These are phyloP conservation scores for Chelidonichthys spinosus DNA, from an alignment of 2,797 vertebrate genomes.

Conservation along the genomic window DNA sequence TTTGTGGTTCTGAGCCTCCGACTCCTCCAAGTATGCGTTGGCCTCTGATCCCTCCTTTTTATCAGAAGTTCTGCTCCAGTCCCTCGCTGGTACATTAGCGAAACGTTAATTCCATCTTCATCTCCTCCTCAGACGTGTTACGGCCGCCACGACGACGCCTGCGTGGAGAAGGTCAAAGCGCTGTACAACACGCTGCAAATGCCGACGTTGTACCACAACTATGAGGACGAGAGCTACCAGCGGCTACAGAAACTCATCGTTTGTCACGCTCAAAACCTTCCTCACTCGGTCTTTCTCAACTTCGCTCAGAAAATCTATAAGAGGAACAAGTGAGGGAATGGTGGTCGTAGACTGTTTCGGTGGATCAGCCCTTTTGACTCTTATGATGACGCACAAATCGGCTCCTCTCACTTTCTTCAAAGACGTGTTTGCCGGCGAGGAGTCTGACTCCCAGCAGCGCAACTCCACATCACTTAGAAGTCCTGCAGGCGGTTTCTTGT, in stretches of 20 bases:
- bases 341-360: background rate
- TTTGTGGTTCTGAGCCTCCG: background rate
- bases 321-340: slow-evolving; percentile 87
- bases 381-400: background rate
- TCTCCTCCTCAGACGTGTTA: slow-evolving; percentile 88
- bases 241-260: slow-evolving; percentile 87
- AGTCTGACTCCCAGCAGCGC: slow-evolving; percentile 18
- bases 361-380: slow-evolving; percentile 8
- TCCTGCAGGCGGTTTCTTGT: slow-evolving; percentile 19
- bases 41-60: background rate
- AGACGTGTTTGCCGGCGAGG: background rate
- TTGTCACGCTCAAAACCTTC: slow-evolving; percentile 81
- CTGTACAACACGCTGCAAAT: slow-evolving; percentile 88
- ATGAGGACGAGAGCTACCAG: slow-evolving; percentile 91
- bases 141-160: slow-evolving; percentile 85
- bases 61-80: background rate
- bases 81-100: background rate
- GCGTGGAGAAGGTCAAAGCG: slow-evolving; percentile 89
- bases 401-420: background rate
- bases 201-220: slow-evolving; percentile 78
- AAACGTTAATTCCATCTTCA: background rate
- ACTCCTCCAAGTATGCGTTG: background rate
- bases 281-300: slow-evolving; percentile 87
- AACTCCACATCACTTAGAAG: background rate
- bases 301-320: slow-evolving; percentile 93